Conservation (phyloP, 2,797 vertebrate species). For the Pipistrellus pipistrellus region DNA sequence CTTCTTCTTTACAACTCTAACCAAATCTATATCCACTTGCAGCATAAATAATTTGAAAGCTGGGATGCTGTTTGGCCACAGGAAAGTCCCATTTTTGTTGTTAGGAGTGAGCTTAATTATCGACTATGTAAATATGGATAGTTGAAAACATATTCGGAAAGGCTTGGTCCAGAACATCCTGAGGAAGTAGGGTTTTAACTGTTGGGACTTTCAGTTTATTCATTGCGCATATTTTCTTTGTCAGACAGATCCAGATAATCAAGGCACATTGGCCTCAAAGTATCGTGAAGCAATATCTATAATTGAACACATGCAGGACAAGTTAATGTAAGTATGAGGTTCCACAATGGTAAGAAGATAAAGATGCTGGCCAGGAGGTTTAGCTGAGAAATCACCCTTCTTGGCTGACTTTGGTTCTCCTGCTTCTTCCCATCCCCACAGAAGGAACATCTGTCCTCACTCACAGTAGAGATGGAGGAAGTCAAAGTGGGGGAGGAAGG, state of each 20-base stretch:
- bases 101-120: background rate
- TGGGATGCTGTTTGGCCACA: background rate
- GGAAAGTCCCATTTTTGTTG: background rate
- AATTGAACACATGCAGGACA: conserved; percentile 89
- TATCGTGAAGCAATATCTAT: conserved; percentile 88
- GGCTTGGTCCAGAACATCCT: background rate
- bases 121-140: background rate
- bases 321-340: conserved; percentile 90
- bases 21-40: background rate
- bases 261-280: conserved; percentile 83
- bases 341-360: background rate
- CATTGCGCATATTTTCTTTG: conserved; percentile 64
- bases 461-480: background rate
- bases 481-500: background rate
- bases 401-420: background rate
- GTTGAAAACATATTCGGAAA: conserved; percentile 31
- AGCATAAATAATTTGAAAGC: conserved; percentile 10
- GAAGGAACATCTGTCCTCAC: background rate
- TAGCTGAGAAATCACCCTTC: background rate
- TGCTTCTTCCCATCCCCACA: background rate
- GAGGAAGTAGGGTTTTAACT: background rate
- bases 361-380: background rate
- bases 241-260: conserved; percentile 82
- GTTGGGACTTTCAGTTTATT: background rate
- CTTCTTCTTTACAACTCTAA: background rate